phyloP scores from a whole-genome alignment of 2,888 invertebrate species.

The Ctenicera cuprea region DNA sequence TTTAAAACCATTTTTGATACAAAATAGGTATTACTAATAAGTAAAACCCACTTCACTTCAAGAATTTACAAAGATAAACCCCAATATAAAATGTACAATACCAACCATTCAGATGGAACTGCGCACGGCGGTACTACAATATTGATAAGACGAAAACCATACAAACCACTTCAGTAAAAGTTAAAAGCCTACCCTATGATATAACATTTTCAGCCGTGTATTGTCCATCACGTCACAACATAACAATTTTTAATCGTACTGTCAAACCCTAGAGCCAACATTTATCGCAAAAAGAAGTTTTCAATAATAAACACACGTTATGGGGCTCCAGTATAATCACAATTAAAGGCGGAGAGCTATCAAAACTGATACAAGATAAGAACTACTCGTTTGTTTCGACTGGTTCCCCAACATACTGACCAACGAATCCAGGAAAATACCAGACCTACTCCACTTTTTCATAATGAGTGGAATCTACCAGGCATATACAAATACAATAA shows the following conservation, averaged over 20 bases:
- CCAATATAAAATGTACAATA: neutral
- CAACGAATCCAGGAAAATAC: neutral
- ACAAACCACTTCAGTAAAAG: constrained; percentile 40
- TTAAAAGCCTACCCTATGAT: constrained; percentile 29
- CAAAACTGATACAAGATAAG: neutral
- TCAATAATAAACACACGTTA: constrained; percentile 54
- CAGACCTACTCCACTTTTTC: neutral
- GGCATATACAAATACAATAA: neutral
- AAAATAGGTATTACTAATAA: constrained; percentile 14
- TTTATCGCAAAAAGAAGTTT: constrained; percentile 56
- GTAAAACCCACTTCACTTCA: constrained; percentile 5
- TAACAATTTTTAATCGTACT: constrained; percentile 52
- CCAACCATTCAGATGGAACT: constrained; percentile 2
- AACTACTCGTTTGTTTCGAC: neutral
- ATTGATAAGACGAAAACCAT: neutral
- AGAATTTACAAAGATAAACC: neutral
- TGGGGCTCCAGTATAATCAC: constrained; percentile 55
- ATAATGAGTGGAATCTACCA: neutral
- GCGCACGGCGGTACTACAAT: neutral
- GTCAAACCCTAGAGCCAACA: constrained; percentile 46
- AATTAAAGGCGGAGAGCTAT: neutral
- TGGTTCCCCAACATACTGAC: neutral
- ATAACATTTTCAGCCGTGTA: constrained; percentile 55
- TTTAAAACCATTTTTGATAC: neutral
- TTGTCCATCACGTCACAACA: constrained; percentile 56